These are phyloP conservation scores for Biston stratarius DNA, from an alignment of 2,888 invertebrate genomes.

Conservation along the genomic window DNA sequence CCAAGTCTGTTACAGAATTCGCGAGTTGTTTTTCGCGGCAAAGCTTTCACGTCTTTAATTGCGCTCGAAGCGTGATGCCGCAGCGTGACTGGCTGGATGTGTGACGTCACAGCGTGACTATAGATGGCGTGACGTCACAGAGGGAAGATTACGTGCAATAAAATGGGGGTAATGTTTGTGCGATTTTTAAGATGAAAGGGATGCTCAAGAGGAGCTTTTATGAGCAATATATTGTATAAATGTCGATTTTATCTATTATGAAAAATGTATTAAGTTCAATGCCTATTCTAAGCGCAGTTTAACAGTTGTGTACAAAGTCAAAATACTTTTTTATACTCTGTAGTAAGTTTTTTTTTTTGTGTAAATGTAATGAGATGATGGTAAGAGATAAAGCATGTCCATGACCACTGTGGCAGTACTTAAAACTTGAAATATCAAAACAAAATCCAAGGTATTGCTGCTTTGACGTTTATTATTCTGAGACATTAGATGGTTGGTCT, in stretches of 20 bases:
- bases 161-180: slow-evolving; percentile 30
- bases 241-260: neutral
- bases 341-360: too few species aligned
- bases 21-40: slow-evolving; percentile 46
- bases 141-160: slow-evolving; percentile 32
- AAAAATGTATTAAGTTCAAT: too few species aligned
- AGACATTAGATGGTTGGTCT: too few species aligned
- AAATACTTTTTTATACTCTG: too few species aligned
- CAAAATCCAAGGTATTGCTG: too few species aligned
- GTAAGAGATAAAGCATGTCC: too few species aligned
- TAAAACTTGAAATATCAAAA: too few species aligned
- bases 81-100: slow-evolving; percentile 17
- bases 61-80: slow-evolving; percentile 20
- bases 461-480: too few species aligned
- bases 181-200: slow-evolving; percentile 31
- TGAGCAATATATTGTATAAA: slow-evolving; percentile 26
- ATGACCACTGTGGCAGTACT: too few species aligned
- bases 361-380: too few species aligned
- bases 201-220: slow-evolving; percentile 14
- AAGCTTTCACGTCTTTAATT: slow-evolving; percentile 33
- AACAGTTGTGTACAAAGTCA: too few species aligned
- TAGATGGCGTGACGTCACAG: slow-evolving; percentile 28
- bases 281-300: too few species aligned
- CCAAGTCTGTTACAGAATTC: slow-evolving; percentile 1
- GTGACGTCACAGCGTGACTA: slow-evolving; percentile 16